These are phyloP conservation scores for Anguilla megastoma DNA, from an alignment of 2,797 vertebrate species.

Conservation along the genomic window DNA sequence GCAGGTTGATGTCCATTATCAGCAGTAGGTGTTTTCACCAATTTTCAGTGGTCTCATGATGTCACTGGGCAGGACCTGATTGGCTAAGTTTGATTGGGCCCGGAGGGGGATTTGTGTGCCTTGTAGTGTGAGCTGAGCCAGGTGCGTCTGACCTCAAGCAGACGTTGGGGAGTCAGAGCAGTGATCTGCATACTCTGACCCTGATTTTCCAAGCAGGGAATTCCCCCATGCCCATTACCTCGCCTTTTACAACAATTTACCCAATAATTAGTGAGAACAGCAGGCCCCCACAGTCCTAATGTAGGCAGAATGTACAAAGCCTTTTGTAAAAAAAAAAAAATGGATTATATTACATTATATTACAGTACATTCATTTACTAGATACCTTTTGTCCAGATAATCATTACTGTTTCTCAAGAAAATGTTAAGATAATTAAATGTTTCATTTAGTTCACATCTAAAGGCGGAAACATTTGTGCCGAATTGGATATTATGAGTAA, in stretches of 20 bases:
- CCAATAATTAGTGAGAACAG: constrained; percentile 23
- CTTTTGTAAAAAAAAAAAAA: neutral
- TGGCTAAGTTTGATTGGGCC: neutral
- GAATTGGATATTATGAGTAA: neutral
- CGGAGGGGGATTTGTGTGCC: neutral
- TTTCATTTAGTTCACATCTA: neutral
- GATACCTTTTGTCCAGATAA: too few relatives aligned
- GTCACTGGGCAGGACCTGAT: neutral
- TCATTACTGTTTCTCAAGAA: too few relatives aligned
- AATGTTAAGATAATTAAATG: neutral
- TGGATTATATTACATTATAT: too few relatives aligned
- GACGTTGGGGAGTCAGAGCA: neutral
- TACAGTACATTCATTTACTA: too few relatives aligned
- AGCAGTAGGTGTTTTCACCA: neutral
- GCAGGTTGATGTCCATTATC: too few relatives aligned
- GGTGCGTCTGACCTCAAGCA: neutral
- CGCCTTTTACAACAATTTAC: neutral
- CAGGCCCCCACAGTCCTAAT: neutral
- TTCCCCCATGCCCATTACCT: neutral
- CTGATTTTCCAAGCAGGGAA: neutral
- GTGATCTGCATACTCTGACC: neutral
- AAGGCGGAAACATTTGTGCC: neutral
- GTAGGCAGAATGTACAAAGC: neutral
- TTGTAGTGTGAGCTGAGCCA: neutral
- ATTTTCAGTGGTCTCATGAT: neutral